Conservation (phyloP, 2,113 vertebrate genomes). For the Uropsilus gracilis region DNA sequence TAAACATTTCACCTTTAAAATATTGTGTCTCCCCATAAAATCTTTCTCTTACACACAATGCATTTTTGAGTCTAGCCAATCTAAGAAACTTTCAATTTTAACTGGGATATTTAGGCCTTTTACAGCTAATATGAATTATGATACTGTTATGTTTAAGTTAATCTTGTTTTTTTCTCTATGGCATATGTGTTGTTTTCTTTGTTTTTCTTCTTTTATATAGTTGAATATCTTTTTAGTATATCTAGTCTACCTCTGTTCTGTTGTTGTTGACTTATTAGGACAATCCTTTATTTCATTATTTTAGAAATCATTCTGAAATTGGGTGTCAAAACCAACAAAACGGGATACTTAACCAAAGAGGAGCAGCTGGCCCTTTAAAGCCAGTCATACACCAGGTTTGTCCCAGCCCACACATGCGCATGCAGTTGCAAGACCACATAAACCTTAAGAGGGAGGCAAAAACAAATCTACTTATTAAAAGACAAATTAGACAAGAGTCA, state of each 20-base stretch:
- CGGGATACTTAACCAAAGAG: too few species aligned
- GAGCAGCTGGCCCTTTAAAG: too few species aligned
- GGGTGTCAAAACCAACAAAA: too few species aligned
- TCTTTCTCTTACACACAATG: neutral
- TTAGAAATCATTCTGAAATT: neutral
- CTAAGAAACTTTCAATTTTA: neutral
- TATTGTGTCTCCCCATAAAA: neutral
- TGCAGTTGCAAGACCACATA: too few species aligned
- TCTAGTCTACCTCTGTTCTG: neutral
- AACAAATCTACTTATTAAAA: too few species aligned
- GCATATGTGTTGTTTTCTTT: neutral
- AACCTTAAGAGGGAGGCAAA: too few species aligned
- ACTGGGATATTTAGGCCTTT: neutral
- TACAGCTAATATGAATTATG: neutral
- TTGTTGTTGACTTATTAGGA: neutral
- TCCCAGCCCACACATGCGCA: too few species aligned
- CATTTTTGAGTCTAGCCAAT: neutral
- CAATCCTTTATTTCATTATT: neutral
- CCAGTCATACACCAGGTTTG: too few species aligned
- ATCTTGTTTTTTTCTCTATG: neutral
- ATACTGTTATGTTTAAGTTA: neutral
- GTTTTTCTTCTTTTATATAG: neutral
- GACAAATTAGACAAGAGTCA: too few species aligned
- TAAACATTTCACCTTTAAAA: neutral
- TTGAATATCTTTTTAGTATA: neutral